Evolutionary conservation across 2,888 invertebrate genomes (phyloP), one percentile per base, ranked within the genome.

Genomic region (Hemithea aestivaria): DNA sequence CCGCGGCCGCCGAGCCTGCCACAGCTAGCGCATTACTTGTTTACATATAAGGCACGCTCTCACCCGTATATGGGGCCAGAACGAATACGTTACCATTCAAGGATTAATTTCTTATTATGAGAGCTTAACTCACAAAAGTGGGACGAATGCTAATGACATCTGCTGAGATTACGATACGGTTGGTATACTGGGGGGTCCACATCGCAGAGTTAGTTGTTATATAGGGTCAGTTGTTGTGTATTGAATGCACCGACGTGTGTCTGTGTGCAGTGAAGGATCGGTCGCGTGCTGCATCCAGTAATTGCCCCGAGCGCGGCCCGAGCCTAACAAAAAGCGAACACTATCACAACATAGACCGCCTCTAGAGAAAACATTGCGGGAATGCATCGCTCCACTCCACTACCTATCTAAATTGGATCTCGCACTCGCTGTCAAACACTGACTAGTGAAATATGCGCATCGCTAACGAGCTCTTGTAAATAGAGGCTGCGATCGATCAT

Each of bases 21-120:
- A 30, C 27, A 22, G 84, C 84, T 84, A 84, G 79, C 74, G 66
- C 61, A 69, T 73, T 75, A 79, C 80, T 70, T 80, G 81, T 82
- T 83, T 77, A 76, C 82, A 66, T 82, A 74, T 81, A 83, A 73
- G 80, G 84, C 67, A 63, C 66, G 73, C 58, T 62, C 58, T 48
- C 60, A 50, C 51, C 52, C 79, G 55, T 80, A 61, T 67, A 81
- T 61, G 79, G 79, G 48, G 56, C 53, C 58, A 53, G 63, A 63
- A 73, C 73, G 68, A 74, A 76, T 72, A 72, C 64, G 72, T 72
- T 66, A 58, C 77, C 74, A 73, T 76, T 76, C 71, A 73, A 73
- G 76, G 76, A 73, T 76, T 62, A 56, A 62, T 70, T 57, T 72
- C 60, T 66, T 51, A 63, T 65, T 44, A 58, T 50, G 45, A 61